Percentiles rank a stretch among this genome's conserved stretches.
These are phyloP conservation scores for Microchrysa polita DNA, from an alignment of 2,888 invertebrate species.

Conservation along the genomic window DNA sequence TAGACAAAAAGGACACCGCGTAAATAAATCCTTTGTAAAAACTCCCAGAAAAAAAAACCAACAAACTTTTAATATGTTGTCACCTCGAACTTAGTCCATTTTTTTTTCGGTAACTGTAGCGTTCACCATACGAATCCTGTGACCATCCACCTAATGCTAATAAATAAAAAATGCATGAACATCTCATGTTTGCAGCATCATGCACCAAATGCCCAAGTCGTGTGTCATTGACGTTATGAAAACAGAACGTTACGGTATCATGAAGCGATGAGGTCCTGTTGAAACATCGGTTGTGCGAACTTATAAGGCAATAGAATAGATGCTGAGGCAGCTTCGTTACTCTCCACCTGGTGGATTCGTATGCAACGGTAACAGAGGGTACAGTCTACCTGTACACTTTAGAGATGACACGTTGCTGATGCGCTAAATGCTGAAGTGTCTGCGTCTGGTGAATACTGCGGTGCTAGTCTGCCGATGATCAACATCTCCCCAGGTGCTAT, in stretches of 20 bases:
- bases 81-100: not conserved
- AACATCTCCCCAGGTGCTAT: slow-evolving; percentile 3
- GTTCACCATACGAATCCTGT: not conserved
- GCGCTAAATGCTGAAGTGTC: slow-evolving; percentile 23
- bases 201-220: not conserved
- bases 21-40: not conserved
- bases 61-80: not conserved
- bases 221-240: not conserved
- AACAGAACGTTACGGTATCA: not conserved
- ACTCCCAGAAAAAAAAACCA: not conserved
- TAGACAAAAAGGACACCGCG: no score
- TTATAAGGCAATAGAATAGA: slow-evolving; percentile 17
- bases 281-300: slow-evolving; percentile 2
- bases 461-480: not conserved
- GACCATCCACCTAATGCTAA: slow-evolving; percentile 8
- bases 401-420: slow-evolving; percentile 26
- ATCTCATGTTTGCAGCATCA: not conserved
- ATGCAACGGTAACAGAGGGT: no score
- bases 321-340: not conserved
- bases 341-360: no score
- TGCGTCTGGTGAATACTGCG: not conserved
- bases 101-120: not conserved
- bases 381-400: slow-evolving; percentile 18
- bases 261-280: no score
- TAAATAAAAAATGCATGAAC: slow-evolving; percentile 31